phyloP scores from a whole-genome alignment of 2,113 vertebrate species.

The Bagarius yarrelli region DNA sequence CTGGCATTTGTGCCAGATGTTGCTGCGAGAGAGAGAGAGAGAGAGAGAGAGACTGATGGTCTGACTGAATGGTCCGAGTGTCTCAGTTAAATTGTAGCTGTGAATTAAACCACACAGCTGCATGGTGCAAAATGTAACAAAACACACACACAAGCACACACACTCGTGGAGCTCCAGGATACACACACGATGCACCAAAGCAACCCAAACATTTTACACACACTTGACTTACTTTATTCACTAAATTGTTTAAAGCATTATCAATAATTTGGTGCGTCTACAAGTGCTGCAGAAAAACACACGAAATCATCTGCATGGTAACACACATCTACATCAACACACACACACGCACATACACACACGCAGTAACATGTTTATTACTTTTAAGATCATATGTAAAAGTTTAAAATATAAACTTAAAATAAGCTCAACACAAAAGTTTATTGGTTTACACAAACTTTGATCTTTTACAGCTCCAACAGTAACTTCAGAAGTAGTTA shows the following conservation, averaged over 20 bases:
- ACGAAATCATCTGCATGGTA: too few relatives aligned
- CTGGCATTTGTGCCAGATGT: conserved; percentile 19
- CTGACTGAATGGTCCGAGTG: background rate
- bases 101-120: background rate
- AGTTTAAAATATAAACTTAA: background rate
- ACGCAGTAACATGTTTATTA: conserved; percentile 12
- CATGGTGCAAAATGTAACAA: background rate
- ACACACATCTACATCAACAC: too few relatives aligned
- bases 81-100: background rate
- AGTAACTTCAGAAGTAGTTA: background rate
- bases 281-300: background rate
- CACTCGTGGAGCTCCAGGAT: background rate
- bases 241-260: background rate
- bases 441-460: background rate
- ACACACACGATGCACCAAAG: too few relatives aligned
- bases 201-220: background rate
- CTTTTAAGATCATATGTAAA: background rate
- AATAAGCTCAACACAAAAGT: background rate
- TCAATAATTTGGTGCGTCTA: background rate
- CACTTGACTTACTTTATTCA: background rate
- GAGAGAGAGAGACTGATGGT: background rate
- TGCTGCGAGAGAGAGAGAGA: background rate
- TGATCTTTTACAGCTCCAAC: background rate
- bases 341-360: background rate
- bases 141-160: background rate